Base-by-base conservation (phyloP, 2,888 invertebrate species). In the Drosophila nigricruria region DNA sequence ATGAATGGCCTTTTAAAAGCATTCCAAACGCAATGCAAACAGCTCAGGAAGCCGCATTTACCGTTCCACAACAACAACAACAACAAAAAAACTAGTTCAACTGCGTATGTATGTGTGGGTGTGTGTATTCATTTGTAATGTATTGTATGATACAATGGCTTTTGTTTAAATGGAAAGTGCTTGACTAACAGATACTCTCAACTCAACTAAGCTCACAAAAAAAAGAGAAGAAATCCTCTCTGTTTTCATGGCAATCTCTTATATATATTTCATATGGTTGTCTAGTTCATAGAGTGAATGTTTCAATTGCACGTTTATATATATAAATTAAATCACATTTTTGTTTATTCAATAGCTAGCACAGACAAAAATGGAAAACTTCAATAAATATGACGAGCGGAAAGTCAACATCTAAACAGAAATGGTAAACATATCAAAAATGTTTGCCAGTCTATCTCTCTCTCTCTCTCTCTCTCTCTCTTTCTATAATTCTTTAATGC, bases 1-100 rank as follows among this genome's bases (percentile, higher is more conserved):
- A 86, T 80, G 73, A 86, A 82, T 86, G 74, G 74, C 67, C 56
- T 82, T 86, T 80, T 82, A 86, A 88, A 86, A 83, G 86, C 86
- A 74, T 77, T 81, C 52, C 71, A 77, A 76, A 73, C 43, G 65
- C 69, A 74, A 62, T 36, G 57, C 79, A 86, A 86, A 88, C 74
- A 80, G 59, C 67, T 61, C 50, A 40, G 57, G 36, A 70, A 62
- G 63, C 53, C 59, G 66, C 77, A 81, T 79, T 82, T 80, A 73
- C 68, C 42, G 47, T 47, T 36, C 16, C 27, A 47, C 36, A 47
- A 60, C 62, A 66, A 59, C 61, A 60, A 54, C 36, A 59, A 38
- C 2, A 42, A 42, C n/a, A 42, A 34, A 42, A 42, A 70, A 74
- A 70, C 62, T 27, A 59, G 68, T 54, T 59, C 54, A 34, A 62